These are phyloP conservation scores for Wiebesia pumilae DNA, from an alignment of 1,140 invertebrate species.

Conservation along the genomic window DNA sequence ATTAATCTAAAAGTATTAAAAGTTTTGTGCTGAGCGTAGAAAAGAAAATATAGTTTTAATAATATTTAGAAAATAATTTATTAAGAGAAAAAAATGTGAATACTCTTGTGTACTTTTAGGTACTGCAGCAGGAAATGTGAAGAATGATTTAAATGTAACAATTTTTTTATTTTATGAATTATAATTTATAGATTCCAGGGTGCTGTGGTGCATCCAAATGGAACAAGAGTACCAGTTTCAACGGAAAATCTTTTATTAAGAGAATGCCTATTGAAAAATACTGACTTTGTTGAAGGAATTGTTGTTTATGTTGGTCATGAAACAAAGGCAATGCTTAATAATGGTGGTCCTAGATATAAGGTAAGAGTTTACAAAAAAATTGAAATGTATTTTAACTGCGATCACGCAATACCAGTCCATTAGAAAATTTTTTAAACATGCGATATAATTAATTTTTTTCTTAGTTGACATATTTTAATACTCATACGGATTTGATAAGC, in stretches of 20 bases:
- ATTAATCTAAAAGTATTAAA: neutral
- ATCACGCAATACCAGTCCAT: no score
- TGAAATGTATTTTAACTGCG: no score
- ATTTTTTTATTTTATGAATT: neutral
- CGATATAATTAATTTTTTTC: no score
- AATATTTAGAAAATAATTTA: no score
- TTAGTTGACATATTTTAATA: no score
- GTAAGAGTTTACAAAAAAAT: no score
- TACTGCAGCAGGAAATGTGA: no score
- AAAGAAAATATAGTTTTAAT: neutral
- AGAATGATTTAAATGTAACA: neutral
- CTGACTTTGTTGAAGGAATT: conserved; percentile 95
- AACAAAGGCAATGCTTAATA: conserved; percentile 98
- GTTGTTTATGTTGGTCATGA: conserved; percentile 98
- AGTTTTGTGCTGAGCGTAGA: neutral
- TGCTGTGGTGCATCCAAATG: conserved; percentile 88
- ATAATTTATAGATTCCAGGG: conserved; percentile 85
- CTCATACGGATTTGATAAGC: no score
- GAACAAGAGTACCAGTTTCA: conserved; percentile 86
- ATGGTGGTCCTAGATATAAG: conserved; percentile 96
- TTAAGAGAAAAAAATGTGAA: neutral
- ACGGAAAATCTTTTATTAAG: conserved; percentile 95
- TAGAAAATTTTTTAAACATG: no score
- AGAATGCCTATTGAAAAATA: conserved; percentile 96
- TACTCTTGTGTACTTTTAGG: no score